These are phyloP conservation scores for Panthera leo DNA, from an alignment of 2,113 vertebrate genomes.

Conservation along the genomic window DNA sequence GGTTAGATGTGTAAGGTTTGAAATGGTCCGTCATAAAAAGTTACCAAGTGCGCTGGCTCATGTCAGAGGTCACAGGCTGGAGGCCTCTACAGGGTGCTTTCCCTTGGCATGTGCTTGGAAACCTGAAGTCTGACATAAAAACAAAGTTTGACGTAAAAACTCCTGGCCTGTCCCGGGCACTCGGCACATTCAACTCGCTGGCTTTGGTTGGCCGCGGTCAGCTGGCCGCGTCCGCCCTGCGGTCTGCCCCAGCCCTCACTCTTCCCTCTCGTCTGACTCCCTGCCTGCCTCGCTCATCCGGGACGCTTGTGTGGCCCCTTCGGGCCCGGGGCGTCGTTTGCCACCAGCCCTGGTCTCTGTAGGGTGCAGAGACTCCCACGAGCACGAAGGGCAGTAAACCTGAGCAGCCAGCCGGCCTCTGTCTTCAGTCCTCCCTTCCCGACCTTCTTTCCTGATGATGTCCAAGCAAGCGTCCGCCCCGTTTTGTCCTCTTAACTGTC, in stretches of 20 bases:
- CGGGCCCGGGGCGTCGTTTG: background rate
- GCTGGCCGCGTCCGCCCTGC: background rate
- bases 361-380: background rate
- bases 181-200: background rate
- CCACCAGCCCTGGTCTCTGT: background rate
- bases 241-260: background rate
- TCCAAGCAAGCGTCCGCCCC: background rate
- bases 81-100: background rate
- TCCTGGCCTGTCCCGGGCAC: too few relatives aligned
- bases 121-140: background rate
- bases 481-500: background rate
- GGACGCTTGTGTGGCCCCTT: background rate
- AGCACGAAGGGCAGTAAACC: too few relatives aligned
- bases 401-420: accelerated
- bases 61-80: background rate
- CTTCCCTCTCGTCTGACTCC: background rate
- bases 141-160: too few relatives aligned
- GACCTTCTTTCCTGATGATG: accelerated
- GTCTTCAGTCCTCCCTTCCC: too few relatives aligned
- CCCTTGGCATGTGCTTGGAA: accelerated
- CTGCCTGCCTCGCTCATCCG: too few relatives aligned
- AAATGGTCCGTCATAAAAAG: too few relatives aligned
- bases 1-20: background rate
- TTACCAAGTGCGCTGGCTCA: too few relatives aligned
- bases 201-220: accelerated